Base-by-base conservation (phyloP, 2,797 vertebrate genomes). In the Malurus leucopterus region DNA sequence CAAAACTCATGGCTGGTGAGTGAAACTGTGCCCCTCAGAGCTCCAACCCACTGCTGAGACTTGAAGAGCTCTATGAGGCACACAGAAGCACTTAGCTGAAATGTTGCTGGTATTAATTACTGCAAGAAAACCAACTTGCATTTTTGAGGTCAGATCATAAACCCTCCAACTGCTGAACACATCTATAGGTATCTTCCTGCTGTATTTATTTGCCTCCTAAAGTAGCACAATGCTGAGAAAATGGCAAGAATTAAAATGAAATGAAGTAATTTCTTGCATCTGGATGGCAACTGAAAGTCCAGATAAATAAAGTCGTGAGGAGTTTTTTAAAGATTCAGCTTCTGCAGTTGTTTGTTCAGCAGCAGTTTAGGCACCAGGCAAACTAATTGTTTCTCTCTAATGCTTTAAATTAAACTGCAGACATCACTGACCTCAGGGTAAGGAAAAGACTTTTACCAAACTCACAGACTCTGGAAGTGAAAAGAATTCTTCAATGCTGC, bases 41-140 rank as follows among this genome's bases (percentile, higher is more conserved):
- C 58, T 94, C 82, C 86, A 90, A 19, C 87, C 94, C 78, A 93
- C 91, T 85, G 92, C 91, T 93, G 93, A 93, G 93, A 93, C 67
- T 47, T 84, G 84, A 89, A 73, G 46, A 94, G 70, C 38, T 85
- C 78, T 57, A 24, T 16, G 36, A 96, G 61, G 68, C 90, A 89
- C 77, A 91, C 76, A 92, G 84, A 94, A 94, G 87, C 86, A 86
- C 91, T 96, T 90, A 93, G 90, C 55, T 77, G 86, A 94, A 95
- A 87, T 32, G 58, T 92, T 94, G 68, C 91, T 94, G 84, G 88
- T 93, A 95, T 94, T 96, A 96, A 96, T 96, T 96, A 95, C 89
- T 63, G 50, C 83, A 94, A 91, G 92, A 92, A 95, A 95, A 90
- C 61, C 80, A 92, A 91, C 77, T 92, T 94, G 90, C 88, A 91